Conservation (phyloP, 2,113 vertebrate species). For the Trochalopteron elliotii region DNA sequence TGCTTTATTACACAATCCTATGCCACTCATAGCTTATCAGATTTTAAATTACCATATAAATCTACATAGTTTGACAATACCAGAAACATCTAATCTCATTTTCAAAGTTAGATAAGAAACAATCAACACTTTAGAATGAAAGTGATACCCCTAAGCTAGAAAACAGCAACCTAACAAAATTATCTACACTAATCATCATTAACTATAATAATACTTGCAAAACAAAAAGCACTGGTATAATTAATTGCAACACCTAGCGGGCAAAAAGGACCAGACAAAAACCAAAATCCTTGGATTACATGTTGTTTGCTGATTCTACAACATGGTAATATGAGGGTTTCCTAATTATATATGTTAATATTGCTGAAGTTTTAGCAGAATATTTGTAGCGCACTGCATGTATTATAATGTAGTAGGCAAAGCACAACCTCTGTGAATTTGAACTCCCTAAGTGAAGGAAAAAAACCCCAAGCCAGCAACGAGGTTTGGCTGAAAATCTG, state of each 20-base stretch:
- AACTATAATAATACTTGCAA: conserved; percentile 63
- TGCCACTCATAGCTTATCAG: conserved; percentile 67
- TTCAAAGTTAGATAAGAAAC: conserved; percentile 74
- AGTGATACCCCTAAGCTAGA: conserved; percentile 64
- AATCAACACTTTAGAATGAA: conserved; percentile 69
- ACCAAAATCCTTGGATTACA: not conserved
- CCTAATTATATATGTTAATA: not conserved
- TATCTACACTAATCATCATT: conserved; percentile 72
- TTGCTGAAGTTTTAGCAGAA: not conserved
- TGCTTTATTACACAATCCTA: conserved; percentile 65
- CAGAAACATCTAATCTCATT: conserved; percentile 73
- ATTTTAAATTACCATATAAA: conserved; percentile 76
- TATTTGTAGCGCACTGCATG: not conserved
- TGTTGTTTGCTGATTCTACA: conserved; percentile 12
- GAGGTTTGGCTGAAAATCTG: not conserved
- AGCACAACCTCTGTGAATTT: not conserved
- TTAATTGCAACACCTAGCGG: conserved; percentile 71
- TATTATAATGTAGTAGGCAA: not conserved
- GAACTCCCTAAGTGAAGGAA: not conserved
- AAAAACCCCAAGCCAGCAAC: not conserved
- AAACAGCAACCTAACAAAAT: conserved; percentile 62
- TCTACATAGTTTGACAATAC: conserved; percentile 61
- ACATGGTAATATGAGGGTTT: not conserved
- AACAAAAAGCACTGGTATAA: conserved; percentile 66
- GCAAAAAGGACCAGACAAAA: conserved; percentile 23